These are phyloP conservation scores for Drosophila jambulina DNA, from an alignment of 1,140 invertebrate species.

Conservation along the genomic window DNA sequence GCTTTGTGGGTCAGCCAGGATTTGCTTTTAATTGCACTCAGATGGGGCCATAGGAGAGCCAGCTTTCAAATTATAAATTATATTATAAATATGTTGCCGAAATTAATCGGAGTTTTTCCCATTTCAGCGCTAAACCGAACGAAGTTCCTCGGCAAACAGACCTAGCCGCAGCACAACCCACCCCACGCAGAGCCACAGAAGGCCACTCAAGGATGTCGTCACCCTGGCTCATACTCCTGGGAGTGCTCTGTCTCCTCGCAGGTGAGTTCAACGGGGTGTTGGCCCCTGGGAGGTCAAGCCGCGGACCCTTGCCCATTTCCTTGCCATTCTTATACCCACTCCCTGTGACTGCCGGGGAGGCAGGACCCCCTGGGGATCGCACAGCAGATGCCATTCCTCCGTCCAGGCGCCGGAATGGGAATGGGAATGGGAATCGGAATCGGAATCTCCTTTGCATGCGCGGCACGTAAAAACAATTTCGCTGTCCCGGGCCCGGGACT, in stretches of 20 bases:
- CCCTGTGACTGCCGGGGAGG: not conserved
- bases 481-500: constrained; percentile 31
- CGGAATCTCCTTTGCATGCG: constrained; percentile 42
- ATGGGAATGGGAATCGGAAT: not conserved
- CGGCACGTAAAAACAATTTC: constrained; percentile 73
- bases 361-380: constrained; percentile 16
- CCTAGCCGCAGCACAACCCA: not conserved
- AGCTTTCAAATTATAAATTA: not conserved
- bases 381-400: constrained; percentile 17
- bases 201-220: constrained; percentile 46
- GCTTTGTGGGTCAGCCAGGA: constrained; percentile 15
- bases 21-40: constrained; percentile 35
- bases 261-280: constrained; percentile 38
- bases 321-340: not conserved
- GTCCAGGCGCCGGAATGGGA: not conserved
- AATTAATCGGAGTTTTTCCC: not conserved
- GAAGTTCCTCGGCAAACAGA: constrained; percentile 9
- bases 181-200: not conserved
- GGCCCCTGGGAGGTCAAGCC: constrained; percentile 10
- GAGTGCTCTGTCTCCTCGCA: constrained; percentile 42
- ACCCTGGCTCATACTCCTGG: constrained; percentile 47
- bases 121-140: constrained; percentile 11
- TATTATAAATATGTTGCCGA: not conserved
- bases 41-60: no score
- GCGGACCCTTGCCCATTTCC: not conserved